Conservation (phyloP, 2,797 vertebrate genomes). For the Oryzias dopingdopingensis region DNA sequence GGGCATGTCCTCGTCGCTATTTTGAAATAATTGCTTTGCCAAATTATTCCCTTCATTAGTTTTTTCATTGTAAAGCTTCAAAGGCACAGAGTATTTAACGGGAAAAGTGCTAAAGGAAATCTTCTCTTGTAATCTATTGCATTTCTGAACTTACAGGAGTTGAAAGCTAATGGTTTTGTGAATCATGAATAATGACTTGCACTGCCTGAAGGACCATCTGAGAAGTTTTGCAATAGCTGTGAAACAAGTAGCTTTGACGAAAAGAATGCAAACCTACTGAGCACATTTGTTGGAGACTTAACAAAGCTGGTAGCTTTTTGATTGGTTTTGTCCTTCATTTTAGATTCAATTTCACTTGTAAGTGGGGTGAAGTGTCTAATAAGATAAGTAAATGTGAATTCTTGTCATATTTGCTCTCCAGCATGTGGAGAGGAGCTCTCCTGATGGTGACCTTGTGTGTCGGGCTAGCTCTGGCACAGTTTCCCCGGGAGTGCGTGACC, state of each 20-base stretch:
- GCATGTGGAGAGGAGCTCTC: conserved; percentile 60
- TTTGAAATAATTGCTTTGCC: conserved; percentile 38
- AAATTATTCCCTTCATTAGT: conserved; percentile 21
- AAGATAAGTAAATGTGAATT: not conserved
- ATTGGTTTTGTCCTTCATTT: conserved; percentile 12
- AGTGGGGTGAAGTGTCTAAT: too few species aligned
- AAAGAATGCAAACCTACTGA: conserved; percentile 33
- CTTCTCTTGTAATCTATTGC: conserved; percentile 31
- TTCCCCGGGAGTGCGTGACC: conserved; percentile 86
- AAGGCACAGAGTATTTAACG: conserved; percentile 31
- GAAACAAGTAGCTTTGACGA: conserved; percentile 46
- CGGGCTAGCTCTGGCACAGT: conserved; percentile 77
- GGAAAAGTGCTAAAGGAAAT: conserved; percentile 32
- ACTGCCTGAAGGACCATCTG: conserved; percentile 43
- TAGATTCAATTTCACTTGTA: not conserved
- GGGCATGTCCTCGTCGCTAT: not conserved
- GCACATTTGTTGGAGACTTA: not conserved
- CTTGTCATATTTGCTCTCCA: conserved; percentile 14
- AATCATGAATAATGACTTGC: conserved; percentile 62
- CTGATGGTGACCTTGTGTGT: conserved; percentile 55
- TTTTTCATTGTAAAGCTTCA: conserved; percentile 46
- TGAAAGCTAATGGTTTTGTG: conserved; percentile 63
- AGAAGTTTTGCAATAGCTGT: conserved; percentile 36
- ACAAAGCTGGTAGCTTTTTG: conserved; percentile 1
- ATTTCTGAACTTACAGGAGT: conserved; percentile 49